Base-by-base conservation (phyloP, 2,797 vertebrate genomes). In the Gymnocypris eckloni region DNA sequence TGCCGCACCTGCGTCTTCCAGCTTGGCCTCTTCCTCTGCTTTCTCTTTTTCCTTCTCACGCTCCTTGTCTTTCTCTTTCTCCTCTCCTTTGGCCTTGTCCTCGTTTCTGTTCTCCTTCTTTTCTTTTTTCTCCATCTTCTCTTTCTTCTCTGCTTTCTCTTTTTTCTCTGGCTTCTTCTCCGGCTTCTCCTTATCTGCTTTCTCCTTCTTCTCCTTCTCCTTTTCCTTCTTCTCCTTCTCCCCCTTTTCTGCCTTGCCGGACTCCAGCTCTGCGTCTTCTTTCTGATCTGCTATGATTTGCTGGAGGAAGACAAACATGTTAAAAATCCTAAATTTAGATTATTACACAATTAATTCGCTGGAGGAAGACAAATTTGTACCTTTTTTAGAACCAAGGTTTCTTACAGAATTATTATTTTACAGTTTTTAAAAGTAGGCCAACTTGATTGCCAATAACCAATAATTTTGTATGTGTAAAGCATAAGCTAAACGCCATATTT, bases 251-350 rank as follows among this genome's bases (percentile, higher is more conserved):
- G 93, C 81, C 39, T 90, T 94, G 88, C 89, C 93, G 66, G 91
- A 91, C 70, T 96, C 94, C 86, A 95, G 95, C 86, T 91, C 94
- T 0, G 69, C 94, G 18, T 93, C 90, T 89, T 96, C n/a, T n/a
- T n/a, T 97, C 86, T 94, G 96, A 86, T 95, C 95, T 91, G 95
- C 96, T 94, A 96, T 94, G 3, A 93, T 95, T 85, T 95, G 95
- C 95, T 97, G 87, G 3, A 69, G 33, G 39, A 45, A 86, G 22
- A 87, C 9, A 83, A 37, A 82, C 0, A 4, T 15, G 52, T 52
- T 41, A 45, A 79, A 64, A 41, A 25, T 16, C 7, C 13, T 15
- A 80, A 67, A 11, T 4, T 66, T 50, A 12, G 33, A 54, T 66
- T 11, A 71, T 11, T 54, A 16, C 28, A 69, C n/a, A 66, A 69